Base-by-base conservation (phyloP, 2,888 invertebrate genomes). In the Orchesellides sinensis region DNA sequence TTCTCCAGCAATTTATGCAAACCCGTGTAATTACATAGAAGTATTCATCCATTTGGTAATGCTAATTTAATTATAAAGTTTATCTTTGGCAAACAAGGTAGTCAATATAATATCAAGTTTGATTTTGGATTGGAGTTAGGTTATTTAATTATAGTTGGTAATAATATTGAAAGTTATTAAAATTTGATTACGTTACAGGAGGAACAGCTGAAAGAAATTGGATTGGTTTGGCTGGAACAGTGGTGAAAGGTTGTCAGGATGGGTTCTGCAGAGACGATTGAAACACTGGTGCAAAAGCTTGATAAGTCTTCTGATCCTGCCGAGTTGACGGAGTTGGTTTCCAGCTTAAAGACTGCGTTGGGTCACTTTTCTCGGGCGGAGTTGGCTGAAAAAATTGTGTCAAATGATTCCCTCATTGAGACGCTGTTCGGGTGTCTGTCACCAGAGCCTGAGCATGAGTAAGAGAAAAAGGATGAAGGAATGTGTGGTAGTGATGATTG, bases 351-450 rank as follows among this genome's bases (percentile, higher is more conserved):
- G 63, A 87, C 86, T 14, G 87, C 82, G 2, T 69, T 88, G 63
- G 86, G 84, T 5, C 84, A 73, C 25, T 78, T 83, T 19, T 80
- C 85, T 2, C 70, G 83, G 52, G 82, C 66, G 0, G 85, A 87
- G 40, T 32, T 87, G 40, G 84, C 72, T 1, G 82, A 75, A 2
- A 70, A 86, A 49, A 69, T 88, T 32, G 40, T 70, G 2, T 61
- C 79, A 5, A 79, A 79, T 65, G 78, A 80, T 40, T 32, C 85
- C 19, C 68, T 84, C 0, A 32, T 88, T 14, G 86, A 88, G 52
- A 69, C 84, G 8, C 75, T 88, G 12, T 88, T 88, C 54, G 87
- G 85, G 6, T 87, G 86, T 52, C 66, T 88, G 25, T 85, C 84
- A 4, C 81, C 84, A 0, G 59, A 83, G n/a, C 73, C 83, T 17